phyloP scores from a whole-genome alignment of 2,113 vertebrate species.

The Butorides virescens region DNA sequence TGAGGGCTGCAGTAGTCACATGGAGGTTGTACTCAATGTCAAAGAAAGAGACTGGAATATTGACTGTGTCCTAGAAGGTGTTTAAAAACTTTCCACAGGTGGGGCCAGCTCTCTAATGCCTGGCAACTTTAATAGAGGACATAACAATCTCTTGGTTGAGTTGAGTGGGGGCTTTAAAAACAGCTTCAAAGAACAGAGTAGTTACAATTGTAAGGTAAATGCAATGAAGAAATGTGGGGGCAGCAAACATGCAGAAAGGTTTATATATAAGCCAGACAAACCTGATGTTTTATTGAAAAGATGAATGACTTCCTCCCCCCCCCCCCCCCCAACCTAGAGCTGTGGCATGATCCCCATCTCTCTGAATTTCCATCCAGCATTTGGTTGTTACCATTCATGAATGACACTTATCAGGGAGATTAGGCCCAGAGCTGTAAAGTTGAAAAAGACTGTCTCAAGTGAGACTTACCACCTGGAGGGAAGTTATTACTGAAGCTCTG shows the following conservation, averaged over 20 bases:
- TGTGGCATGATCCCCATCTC: background rate
- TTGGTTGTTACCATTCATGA: background rate
- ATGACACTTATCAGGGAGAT: background rate
- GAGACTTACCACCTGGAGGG: background rate
- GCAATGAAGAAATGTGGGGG: background rate
- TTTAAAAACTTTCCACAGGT: background rate
- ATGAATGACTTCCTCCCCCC: no score
- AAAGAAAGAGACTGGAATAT: background rate
- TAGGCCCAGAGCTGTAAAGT: background rate
- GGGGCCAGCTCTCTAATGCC: background rate
- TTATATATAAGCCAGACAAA: background rate
- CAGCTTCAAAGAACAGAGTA: background rate
- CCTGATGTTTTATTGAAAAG: background rate
- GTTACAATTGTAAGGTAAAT: background rate
- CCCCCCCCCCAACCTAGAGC: background rate
- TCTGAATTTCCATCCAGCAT: background rate
- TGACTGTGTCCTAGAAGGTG: background rate
- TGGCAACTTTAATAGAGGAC: background rate
- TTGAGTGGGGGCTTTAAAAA: background rate
- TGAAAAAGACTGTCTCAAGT: background rate
- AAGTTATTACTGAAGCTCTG: background rate
- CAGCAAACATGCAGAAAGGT: background rate
- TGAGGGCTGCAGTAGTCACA: background rate
- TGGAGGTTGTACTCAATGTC: background rate
- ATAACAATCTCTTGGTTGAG: background rate